phyloP scores from a whole-genome alignment of 2,797 vertebrate genomes.

The Catamblyrhynchus diadema region DNA sequence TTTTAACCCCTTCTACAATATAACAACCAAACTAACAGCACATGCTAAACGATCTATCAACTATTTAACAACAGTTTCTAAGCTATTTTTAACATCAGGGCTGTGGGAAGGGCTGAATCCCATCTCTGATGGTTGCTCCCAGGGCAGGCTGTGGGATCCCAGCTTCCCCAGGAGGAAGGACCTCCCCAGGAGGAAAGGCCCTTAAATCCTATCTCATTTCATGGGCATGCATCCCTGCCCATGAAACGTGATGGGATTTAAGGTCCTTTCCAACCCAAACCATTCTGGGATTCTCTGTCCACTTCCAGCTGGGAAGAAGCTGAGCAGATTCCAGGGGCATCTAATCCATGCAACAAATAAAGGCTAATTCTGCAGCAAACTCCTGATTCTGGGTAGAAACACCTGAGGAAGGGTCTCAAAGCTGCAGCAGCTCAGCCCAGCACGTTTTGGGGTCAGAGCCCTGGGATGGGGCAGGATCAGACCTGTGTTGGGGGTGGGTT shows the following conservation, averaged over 20 bases:
- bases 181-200: no score
- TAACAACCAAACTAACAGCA: no score
- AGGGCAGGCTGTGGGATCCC: neutral
- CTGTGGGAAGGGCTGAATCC: neutral
- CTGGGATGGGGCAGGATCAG: neutral
- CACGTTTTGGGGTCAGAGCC: accelerated
- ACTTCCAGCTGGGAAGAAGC: neutral
- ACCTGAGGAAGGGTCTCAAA: accelerated
- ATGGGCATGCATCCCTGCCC: no score
- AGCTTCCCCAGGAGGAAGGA: no score
- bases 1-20: no score
- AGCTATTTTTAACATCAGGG: no score
- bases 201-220: no score
- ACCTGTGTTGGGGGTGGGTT: accelerated
- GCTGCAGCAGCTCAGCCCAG: neutral
- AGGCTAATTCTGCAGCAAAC: neutral
- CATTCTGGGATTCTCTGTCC: neutral
- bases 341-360: neutral
- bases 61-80: no score
- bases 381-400: neutral
- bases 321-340: neutral
- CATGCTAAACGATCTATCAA: no score
- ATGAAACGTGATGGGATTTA: neutral
- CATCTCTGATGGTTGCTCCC: neutral
- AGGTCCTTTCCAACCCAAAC: neutral